Evolutionary conservation across 1,140 invertebrate genomes (phyloP).

Genomic region (Zaprionus capensis): DNA sequence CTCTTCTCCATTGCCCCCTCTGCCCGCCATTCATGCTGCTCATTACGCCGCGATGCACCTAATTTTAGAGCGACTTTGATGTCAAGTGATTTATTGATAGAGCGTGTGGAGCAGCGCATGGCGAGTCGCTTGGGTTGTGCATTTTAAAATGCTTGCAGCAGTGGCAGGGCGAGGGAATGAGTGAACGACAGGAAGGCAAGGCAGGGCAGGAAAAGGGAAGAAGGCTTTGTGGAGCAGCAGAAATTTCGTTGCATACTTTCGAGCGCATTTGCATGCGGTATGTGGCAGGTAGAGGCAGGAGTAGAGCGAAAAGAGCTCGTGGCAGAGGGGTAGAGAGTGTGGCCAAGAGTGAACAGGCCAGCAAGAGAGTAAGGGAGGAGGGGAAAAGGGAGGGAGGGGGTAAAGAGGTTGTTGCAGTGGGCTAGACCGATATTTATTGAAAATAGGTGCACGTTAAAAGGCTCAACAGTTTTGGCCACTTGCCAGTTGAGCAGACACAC

Average conservation of each 20-base stretch:
- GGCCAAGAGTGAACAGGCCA: too few species aligned
- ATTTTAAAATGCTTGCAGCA: slow-evolving; percentile 22
- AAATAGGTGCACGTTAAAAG: slow-evolving; percentile 20
- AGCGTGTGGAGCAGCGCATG: not conserved
- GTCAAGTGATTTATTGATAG: slow-evolving; percentile 33
- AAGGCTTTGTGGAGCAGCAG: slow-evolving; percentile 13
- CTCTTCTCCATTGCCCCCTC: not conserved
- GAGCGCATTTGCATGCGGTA: slow-evolving; percentile 11
- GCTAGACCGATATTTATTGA: slow-evolving; percentile 34
- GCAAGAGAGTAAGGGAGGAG: not conserved
- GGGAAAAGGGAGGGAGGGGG: not conserved
- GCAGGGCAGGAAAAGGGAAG: not conserved
- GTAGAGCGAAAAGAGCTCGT: not conserved
- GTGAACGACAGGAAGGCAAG: not conserved
- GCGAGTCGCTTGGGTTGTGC: slow-evolving; percentile 2
- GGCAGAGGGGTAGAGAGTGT: not conserved
- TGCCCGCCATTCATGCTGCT: not conserved
- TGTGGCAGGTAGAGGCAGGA: not conserved
- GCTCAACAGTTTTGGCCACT: slow-evolving; percentile 36
- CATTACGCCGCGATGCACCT: not conserved
- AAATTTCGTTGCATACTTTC: slow-evolving; percentile 34
- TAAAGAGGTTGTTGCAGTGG: not conserved
- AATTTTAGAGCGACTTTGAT: slow-evolving; percentile 17
- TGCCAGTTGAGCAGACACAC: slow-evolving; percentile 16
- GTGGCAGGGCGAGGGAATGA: not conserved